Base-by-base conservation (phyloP, 1,140 invertebrate species). In the Eupristina koningsbergeri region DNA sequence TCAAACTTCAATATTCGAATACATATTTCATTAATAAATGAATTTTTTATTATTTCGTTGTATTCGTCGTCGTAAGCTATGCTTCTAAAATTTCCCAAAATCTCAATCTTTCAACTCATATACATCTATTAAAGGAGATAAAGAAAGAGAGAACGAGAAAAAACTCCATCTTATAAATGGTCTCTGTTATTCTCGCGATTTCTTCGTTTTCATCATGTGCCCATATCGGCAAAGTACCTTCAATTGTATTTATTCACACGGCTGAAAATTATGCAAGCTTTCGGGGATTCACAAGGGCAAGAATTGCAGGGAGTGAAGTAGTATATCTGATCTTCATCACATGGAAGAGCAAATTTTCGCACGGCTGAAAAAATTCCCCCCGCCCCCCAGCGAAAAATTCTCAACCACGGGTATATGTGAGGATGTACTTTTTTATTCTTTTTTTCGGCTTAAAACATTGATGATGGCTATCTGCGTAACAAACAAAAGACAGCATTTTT, bases 161-260 rank as follows among this genome's bases (percentile, higher is more conserved):
- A 11, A 45, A 11, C 11, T 45, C 3, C n/a, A 26, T n/a, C 63
- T 31, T 36, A 83, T 76, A 77, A 67, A 58, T 39, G n/a, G 15
- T 19, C 31, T 8, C 47, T 13, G 50, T 64, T 50, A 36, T 41
- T 17, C n/a, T n/a, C 64, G 74, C 84, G 81, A 82, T 76, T 84
- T 84, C 85, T 86, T 88, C 83, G 81, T 83, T 85, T 88, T 87
- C 85, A 86, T 81, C 83, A 86, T 83, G 81, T 78, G 81, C 45
- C 84, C 81, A 53, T 78, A 34, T 69, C 75, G 77, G 39, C 36
- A 71, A 67, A 64, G 77, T 64, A 61, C 61, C 64, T 53, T 36
- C 13, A 84, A 88, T 85, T 91, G 91, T 90, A 92, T 91, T 92
- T 92, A 92, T 92, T 92, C 90, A 92, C 90, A 88, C 88, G 84